A percentile compares a stretch with the other conserved stretches of the same genome.
These are phyloP conservation scores for Cistogaster globosa DNA, from an alignment of 2,888 invertebrate genomes.

Conservation along the genomic window DNA sequence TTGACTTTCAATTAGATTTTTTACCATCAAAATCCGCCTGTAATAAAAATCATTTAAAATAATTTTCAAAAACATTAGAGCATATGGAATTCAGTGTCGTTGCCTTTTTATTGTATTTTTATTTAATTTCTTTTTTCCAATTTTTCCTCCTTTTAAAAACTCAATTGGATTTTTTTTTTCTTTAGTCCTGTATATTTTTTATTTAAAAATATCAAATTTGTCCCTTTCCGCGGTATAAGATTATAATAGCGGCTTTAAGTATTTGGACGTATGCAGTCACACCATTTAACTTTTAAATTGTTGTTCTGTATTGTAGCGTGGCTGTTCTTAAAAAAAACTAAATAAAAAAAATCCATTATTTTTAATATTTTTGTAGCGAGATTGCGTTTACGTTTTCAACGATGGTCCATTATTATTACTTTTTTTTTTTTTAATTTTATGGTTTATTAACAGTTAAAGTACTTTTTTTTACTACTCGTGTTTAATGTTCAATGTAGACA, in stretches of 20 bases:
- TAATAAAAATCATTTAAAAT: constrained; percentile 71
- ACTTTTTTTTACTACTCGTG: constrained; percentile 54
- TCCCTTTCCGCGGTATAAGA: background rate
- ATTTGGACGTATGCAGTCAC: constrained; percentile 55
- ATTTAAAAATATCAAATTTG: constrained; percentile 7
- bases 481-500: constrained; percentile 76
- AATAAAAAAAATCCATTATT: constrained; percentile 1
- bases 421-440: constrained; percentile 66
- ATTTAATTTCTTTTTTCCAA: constrained; percentile 9
- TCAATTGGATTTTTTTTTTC: constrained; percentile 38
- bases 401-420: constrained; percentile 3
- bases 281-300: constrained; percentile 70
- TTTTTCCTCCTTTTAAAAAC: constrained; percentile 51
- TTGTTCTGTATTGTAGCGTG: constrained; percentile 26
- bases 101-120: constrained; percentile 61
- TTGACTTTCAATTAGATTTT: too few relatives aligned
- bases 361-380: background rate
- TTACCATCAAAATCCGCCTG: constrained; percentile 6
- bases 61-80: constrained; percentile 60
- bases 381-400: background rate
- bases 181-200: constrained; percentile 35
- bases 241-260: constrained; percentile 42
- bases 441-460: constrained; percentile 72
- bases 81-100: constrained; percentile 65
- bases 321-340: constrained; percentile 22